phyloP scores from a whole-genome alignment of 2,888 invertebrate genomes.

The Ypsolopha scabrella region DNA sequence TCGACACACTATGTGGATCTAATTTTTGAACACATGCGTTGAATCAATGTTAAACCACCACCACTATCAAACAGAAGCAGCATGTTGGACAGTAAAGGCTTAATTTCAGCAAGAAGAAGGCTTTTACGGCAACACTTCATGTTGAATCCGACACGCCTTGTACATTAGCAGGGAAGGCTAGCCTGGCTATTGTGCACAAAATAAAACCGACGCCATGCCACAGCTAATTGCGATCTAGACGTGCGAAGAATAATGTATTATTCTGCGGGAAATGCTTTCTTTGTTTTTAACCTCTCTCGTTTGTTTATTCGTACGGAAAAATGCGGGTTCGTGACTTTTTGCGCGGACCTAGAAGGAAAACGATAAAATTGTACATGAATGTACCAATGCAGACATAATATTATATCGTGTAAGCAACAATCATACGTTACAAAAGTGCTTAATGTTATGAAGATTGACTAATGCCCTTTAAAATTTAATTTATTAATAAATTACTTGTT shows the following conservation, averaged over 20 bases:
- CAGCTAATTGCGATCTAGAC: slow-evolving; percentile 9
- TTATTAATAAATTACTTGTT: too few relatives aligned
- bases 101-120: background rate
- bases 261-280: slow-evolving; percentile 4
- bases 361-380: too few relatives aligned
- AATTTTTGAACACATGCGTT: too few relatives aligned
- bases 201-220: slow-evolving; percentile 5
- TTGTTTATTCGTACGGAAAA: slow-evolving; percentile 8
- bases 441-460: too few relatives aligned
- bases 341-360: background rate
- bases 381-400: too few relatives aligned
- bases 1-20: too few relatives aligned
- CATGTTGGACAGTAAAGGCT: background rate
- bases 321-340: background rate
- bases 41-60: too few relatives aligned
- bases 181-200: slow-evolving; percentile 3
- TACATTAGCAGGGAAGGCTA: slow-evolving; percentile 4
- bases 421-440: too few relatives aligned
- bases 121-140: slow-evolving; percentile 5
- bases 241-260: slow-evolving; percentile 9
- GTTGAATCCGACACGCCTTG: slow-evolving; percentile 8
- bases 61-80: too few relatives aligned
- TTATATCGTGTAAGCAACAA: too few relatives aligned
- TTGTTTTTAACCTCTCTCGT: slow-evolving; percentile 5
- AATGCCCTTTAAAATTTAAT: too few relatives aligned